Base-by-base conservation (phyloP, 2,888 invertebrate species). In the Microctonus hyperodae region DNA sequence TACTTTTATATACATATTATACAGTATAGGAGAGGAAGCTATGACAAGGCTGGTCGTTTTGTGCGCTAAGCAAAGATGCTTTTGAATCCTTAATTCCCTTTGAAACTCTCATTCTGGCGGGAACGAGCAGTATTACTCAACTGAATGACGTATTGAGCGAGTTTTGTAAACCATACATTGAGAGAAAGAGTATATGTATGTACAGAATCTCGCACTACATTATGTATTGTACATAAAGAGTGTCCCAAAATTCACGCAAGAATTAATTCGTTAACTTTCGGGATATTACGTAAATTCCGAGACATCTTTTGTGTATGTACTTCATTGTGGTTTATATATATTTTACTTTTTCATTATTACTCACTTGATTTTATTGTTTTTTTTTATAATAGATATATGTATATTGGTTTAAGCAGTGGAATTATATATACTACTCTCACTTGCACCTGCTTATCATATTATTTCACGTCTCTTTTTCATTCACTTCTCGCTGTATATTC, bases 21-120 rank as follows among this genome's bases (percentile, higher is more conserved):
- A 56, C 4, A 56, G 59, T 50, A 63, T n/a, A n/a, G n/a, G n/a
- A 31, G 48, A 50, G 59, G 57, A 31, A 44, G 44, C 44, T 44
- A 44, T 44, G 44, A 16, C 44, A 44, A n/a, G 74, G 73, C 77
- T 73, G 77, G 73, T 73, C 78, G 79, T 82, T 81, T 82, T 81
- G 81, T 81, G 76, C 78, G 73, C 75, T 75, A 78, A 76, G 83
- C 80, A 81, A 83, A 83, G 83, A 83, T 82, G 82, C 82, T 81
- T 83, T 83, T 83, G 83, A 83, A 82, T 82, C 81, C 83, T 83
- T 83, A 83, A 83, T 83, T 83, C 82, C 82, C 81, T 83, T 83
- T 83, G 83, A 83, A 83, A 83, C 80, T 83, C 81, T 82, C 81
- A 83, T 83, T 83, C 83, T 79, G 80, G 80, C 79, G 81, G 82